Evolutionary conservation across 2,888 invertebrate species (phyloP), one percentile per base, ranked within the genome.

Genomic region (Polydrusus cervinus): DNA sequence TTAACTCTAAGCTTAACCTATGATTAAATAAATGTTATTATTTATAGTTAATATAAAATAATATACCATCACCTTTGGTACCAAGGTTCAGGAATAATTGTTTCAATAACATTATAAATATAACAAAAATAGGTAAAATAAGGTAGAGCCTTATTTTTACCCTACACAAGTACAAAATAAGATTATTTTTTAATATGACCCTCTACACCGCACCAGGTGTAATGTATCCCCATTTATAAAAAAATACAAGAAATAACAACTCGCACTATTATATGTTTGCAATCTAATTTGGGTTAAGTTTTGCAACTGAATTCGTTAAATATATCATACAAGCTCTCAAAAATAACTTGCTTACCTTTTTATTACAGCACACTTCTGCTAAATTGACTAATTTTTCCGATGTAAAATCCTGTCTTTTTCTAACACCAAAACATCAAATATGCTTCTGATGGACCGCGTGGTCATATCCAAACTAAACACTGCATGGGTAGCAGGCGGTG

Each of bases 121-220:
- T n/a, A n/a, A n/a, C n/a, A n/a, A n/a, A n/a, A n/a, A n/a, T n/a
- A n/a, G n/a, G n/a, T n/a, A n/a, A n/a, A n/a, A n/a, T n/a, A n/a
- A n/a, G n/a, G n/a, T n/a, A n/a, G n/a, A n/a, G n/a, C n/a, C n/a
- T n/a, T n/a, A n/a, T n/a, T n/a, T n/a, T n/a, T n/a, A n/a, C n/a
- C n/a, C n/a, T n/a, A n/a, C n/a, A n/a, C n/a, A n/a, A n/a, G 40
- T 40, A 40, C 40, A 40, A 40, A 40, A 40, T 40, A 40, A 40
- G 40, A 40, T 3, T 40, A 5, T 40, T 40, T 40, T 8, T 40
- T 40, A 40, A 40, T 40, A 8, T 40, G 40, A 40, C 40, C 40
- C 40, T 40, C 7, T 40, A 40, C 40, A 5, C 7, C 7, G 40
- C 9, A 40, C 40, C 40, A 40, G 40, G 40, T 40, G 40, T 8